Evolutionary conservation across 2,888 invertebrate genomes (phyloP).

Genomic region (Altica lythri): DNA sequence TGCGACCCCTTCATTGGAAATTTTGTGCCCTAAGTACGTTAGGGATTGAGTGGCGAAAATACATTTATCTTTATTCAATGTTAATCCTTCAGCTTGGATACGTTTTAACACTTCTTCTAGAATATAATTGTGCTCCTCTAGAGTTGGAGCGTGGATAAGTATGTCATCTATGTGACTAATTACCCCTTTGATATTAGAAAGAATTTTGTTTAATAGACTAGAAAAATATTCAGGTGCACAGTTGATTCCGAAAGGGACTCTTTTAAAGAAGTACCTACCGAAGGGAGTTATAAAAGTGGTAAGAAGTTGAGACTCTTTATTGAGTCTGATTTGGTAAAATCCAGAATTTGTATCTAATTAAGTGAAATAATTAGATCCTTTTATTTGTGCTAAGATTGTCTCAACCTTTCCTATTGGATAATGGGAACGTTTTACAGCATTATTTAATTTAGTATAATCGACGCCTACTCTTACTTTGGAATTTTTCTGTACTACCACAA

Average conservation of each 20-base stretch:
- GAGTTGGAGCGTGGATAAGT: constrained; percentile 30
- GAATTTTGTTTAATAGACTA: constrained; percentile 19
- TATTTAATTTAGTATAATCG: constrained; percentile 35
- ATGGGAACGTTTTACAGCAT: constrained; percentile 33
- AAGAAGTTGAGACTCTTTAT: constrained; percentile 22
- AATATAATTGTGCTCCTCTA: constrained; percentile 38
- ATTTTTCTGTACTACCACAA: constrained; percentile 30
- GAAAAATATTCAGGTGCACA: constrained; percentile 34
- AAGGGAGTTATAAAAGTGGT: constrained; percentile 35
- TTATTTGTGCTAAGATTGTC: too few relatives aligned
- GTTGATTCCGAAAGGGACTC: constrained; percentile 30
- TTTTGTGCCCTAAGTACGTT: constrained; percentile 41
- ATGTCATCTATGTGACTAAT: constrained; percentile 33
- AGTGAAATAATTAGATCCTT: constrained; percentile 31
- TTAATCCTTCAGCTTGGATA: constrained; percentile 38
- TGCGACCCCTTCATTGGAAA: constrained; percentile 36
- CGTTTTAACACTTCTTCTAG: constrained; percentile 36
- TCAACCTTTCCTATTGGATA: constrained; percentile 43
- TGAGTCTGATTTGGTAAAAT: constrained; percentile 28
- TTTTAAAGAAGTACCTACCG: constrained; percentile 28
- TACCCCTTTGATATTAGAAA: constrained; percentile 9
- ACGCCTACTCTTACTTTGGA: constrained; percentile 25
- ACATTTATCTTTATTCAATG: constrained; percentile 44
- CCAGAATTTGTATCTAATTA: constrained; percentile 23
- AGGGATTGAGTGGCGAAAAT: constrained; percentile 32